These are phyloP conservation scores for Cecropterus lyciades DNA, from an alignment of 1,140 invertebrate genomes.

Conservation along the genomic window DNA sequence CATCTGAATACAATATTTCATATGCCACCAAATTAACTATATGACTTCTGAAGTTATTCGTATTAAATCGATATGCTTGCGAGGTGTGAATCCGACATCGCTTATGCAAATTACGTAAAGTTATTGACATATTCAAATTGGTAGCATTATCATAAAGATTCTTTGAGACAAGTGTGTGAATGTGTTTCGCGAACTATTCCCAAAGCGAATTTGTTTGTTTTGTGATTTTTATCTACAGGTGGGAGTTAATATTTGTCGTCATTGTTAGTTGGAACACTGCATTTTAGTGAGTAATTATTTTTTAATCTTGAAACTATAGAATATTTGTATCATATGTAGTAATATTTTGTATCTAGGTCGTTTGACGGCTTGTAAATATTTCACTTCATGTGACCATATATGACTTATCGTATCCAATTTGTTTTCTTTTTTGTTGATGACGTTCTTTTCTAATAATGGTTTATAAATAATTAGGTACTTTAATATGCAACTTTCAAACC, in stretches of 20 bases:
- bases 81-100: constrained; percentile 40
- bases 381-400: too few species aligned
- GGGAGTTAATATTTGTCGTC: background rate
- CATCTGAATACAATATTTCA: constrained; percentile 60
- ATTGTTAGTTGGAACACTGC: too few species aligned
- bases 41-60: constrained; percentile 45
- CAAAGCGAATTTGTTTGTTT: constrained; percentile 51
- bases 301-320: too few species aligned
- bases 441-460: too few species aligned
- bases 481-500: too few species aligned
- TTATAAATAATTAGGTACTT: too few species aligned
- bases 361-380: too few species aligned
- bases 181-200: constrained; percentile 51
- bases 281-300: too few species aligned
- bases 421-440: too few species aligned
- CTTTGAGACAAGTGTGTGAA: constrained; percentile 69
- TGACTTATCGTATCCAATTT: too few species aligned
- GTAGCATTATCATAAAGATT: constrained; percentile 47
- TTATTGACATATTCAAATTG: constrained; percentile 73
- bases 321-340: too few species aligned
- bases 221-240: constrained; percentile 10
- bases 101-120: constrained; percentile 54
- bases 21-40: constrained; percentile 59
- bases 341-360: too few species aligned
- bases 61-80: constrained; percentile 32